These are phyloP conservation scores for Oscheius sp. DNA, from an alignment of 1,140 invertebrate genomes.

Conservation along the genomic window DNA sequence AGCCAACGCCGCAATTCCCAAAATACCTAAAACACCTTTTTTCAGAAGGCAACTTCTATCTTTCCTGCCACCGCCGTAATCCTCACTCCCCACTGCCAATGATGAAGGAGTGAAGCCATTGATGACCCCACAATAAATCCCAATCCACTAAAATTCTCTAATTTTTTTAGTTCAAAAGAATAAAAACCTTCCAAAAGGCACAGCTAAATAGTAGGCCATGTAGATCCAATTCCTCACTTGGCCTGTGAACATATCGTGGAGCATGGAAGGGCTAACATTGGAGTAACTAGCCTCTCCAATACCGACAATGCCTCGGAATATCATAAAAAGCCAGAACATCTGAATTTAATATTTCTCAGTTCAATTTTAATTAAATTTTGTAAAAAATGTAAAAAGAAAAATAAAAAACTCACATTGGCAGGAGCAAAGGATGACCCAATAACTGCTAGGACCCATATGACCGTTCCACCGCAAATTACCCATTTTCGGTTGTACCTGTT, in stretches of 20 bases:
- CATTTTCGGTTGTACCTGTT: constrained; percentile 76
- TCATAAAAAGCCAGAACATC: constrained; percentile 75
- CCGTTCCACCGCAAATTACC: constrained; percentile 86
- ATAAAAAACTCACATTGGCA: constrained; percentile 66
- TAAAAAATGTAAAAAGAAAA: too few relatives aligned
- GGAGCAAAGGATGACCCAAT: constrained; percentile 82
- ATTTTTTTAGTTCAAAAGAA: background rate
- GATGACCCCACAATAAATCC: constrained; percentile 90
- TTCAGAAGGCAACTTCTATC: background rate
- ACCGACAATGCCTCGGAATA: constrained; percentile 85
- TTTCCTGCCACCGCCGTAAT: constrained; percentile 42
- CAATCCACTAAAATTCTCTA: constrained; percentile 67
- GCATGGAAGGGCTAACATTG: constrained; percentile 96
- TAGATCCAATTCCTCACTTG: constrained; percentile 80
- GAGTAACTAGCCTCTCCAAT: constrained; percentile 94
- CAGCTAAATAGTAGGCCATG: constrained; percentile 96
- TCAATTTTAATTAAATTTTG: too few relatives aligned
- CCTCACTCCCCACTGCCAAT: constrained; percentile 85
- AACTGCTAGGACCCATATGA: constrained; percentile 86
- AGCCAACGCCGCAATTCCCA: constrained; percentile 79
- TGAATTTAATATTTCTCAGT: constrained; percentile 66
- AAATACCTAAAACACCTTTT: constrained; percentile 67
- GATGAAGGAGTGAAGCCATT: constrained; percentile 70
- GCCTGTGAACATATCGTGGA: constrained; percentile 83
- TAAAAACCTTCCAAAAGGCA: constrained; percentile 82